These are phyloP conservation scores for Aspidoscelis tigris DNA, from an alignment of 2,113 vertebrate species.

Conservation along the genomic window DNA sequence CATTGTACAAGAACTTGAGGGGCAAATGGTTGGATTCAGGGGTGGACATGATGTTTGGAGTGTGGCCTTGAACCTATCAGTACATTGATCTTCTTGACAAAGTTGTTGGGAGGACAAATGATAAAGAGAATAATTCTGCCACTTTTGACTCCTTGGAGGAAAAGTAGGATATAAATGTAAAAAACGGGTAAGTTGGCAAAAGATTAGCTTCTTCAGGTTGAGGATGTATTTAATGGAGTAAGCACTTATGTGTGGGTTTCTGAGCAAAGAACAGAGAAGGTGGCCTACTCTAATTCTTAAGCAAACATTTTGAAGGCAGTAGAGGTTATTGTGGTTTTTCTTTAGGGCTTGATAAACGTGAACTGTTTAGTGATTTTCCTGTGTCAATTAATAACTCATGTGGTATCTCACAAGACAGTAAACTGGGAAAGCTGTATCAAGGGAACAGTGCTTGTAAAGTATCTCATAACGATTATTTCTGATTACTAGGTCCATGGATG, in stretches of 20 bases:
- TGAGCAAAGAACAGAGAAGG: background rate
- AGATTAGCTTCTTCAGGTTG: no score
- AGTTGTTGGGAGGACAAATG: no score
- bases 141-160: background rate
- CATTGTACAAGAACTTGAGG: no score
- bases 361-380: background rate
- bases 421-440: background rate
- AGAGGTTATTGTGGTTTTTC: background rate
- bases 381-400: background rate
- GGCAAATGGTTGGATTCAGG: no score
- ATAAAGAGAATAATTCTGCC: no score
- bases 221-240: background rate
- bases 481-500: constrained; percentile 72
- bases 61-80: no score
- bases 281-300: background rate
- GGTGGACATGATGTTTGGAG: no score
- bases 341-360: background rate
- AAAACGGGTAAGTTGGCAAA: background rate
- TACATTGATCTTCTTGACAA: no score
- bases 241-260: background rate
- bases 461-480: constrained; percentile 6
- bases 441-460: accelerated
- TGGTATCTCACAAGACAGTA: background rate
- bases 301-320: background rate
- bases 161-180: background rate